Evolutionary conservation across 2,888 invertebrate species (phyloP), one percentile per base, ranked within the genome.

Genomic region (Xestia sexstrigata): DNA sequence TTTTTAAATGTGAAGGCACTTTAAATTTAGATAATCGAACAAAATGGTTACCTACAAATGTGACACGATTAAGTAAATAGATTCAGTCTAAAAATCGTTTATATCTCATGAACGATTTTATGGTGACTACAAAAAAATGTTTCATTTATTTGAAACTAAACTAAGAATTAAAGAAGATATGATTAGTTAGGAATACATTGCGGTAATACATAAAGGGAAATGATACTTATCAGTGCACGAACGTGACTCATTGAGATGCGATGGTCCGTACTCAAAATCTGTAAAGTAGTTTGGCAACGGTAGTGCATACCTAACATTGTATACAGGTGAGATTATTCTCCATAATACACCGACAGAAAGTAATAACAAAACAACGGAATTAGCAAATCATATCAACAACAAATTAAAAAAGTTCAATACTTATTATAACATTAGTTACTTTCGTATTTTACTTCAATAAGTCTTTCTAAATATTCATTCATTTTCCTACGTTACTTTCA

Each of bases 391-490:
- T 83, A 89, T 89, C 86, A 91, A 93, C 88, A 83, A 87, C 86
- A 95, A 95, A 93, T 92, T 91, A 94, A 92, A 93, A 93, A 93
- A 93, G 92, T 93, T 94, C 90, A 94, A 93, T 95, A 94, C 94
- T 94, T 96, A 96, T 92, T 92, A 95, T 94, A 96, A 95, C 94
- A 94, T 96, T 95, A 95, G 95, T 96, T 96, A 96, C 93, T 91
- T 94, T 96, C 96, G 95, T 96, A 96, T 95, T 96, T 96, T 93
- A 95, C 94, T 95, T 95, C 96, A 96, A 96, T 96, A 96, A 96
- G 96, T 96, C 96, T 96, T 96, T 96, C 96, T 96, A 96, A 96
- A 96, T 96, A 96, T 96, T 95, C 96, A 95, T 96, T 95, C 95
- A 95, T 94, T 95, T 95, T 91, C 95, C 96, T 96, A 96, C 96